Percentiles rank a stretch among this genome's conserved stretches.
These are phyloP conservation scores for Amphiprion percula DNA, from an alignment of 2,113 vertebrate species.

Conservation along the genomic window DNA sequence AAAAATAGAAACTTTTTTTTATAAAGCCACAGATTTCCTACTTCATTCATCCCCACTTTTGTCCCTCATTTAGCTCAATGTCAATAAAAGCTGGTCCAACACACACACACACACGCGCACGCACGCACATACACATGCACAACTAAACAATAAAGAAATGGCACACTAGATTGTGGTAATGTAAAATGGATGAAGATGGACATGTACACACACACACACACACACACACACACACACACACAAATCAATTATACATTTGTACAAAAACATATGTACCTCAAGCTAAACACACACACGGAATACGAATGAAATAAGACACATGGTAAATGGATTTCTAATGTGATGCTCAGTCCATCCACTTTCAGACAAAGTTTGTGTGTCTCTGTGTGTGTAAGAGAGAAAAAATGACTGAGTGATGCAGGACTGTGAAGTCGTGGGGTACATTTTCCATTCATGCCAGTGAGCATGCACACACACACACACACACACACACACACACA, in stretches of 20 bases:
- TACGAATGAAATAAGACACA: constrained; percentile 50
- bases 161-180: too few relatives aligned
- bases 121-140: neutral
- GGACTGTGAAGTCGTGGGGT: neutral
- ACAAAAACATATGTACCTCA: neutral
- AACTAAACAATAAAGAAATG: too few relatives aligned
- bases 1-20: neutral
- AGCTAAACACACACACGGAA: constrained; percentile 4
- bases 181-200: neutral
- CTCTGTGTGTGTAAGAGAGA: neutral
- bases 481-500: constrained; percentile 20
- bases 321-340: constrained; percentile 62
- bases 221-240: constrained; percentile 32
- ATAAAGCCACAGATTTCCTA: neutral
- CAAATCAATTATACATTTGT: constrained; percentile 25
- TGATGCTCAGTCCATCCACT: constrained; percentile 8
- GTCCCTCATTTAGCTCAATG: constrained; percentile 55
- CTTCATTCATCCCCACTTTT: constrained; percentile 25
- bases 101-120: constrained; percentile 11
- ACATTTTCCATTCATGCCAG: constrained; percentile 65
- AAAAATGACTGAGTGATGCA: neutral
- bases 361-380: neutral
- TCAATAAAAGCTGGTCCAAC: constrained; percentile 43
- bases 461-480: neutral
- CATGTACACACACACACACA: constrained; percentile 24